Base-by-base conservation (phyloP, 1,140 invertebrate genomes). In the Dinoponera quadriceps region DNA sequence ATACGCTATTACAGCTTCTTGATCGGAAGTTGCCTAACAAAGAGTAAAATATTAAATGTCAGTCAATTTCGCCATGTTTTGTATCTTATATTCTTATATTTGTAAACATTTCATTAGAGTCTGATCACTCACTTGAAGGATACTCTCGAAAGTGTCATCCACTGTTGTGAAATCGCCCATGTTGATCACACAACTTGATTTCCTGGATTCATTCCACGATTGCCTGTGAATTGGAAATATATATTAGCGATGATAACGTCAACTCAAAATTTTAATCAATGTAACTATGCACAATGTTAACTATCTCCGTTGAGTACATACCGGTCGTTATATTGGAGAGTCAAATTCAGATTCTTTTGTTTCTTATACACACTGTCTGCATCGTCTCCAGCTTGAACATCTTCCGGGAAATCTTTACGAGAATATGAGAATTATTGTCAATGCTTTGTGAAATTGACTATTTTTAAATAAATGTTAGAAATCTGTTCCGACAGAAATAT, bases 1-100 rank as follows among this genome's bases (percentile, higher is more conserved):
- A 93, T 97, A 98, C 0, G 98, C 97, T 95, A 98, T 97, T 1
- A 98, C 93, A 7, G 98, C 96, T 86, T 99, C 98, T 91, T 98
- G 97, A 85, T 98, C 96, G 48, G 96, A 95, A 9, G 98, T 97
- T 69, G 97, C 96, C 93, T 94, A 25, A 29, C 16, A 82, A 89
- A 44, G 62, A 63, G 27, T 48, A 22, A 38, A 44, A 38, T 33
- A 62, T n/a, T n/a, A 73, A 20, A 65, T 74, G 33, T 22, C 9
- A 9, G 33, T 48, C 22, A 44, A 20, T 72, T 18, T 73, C 1
- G 22, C 22, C 51, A 54, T 20, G 54, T 20, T 18, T 33, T 38
- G 18, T 29, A 69, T 69, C 3, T 44, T 38, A n/a, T 22, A 48
- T 69, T 5, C 11, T n/a, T n/a, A n/a, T n/a, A 38, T 27, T 54